These are phyloP conservation scores for Spilosoma lubricipeda DNA, from an alignment of 2,888 invertebrate species.

Conservation along the genomic window DNA sequence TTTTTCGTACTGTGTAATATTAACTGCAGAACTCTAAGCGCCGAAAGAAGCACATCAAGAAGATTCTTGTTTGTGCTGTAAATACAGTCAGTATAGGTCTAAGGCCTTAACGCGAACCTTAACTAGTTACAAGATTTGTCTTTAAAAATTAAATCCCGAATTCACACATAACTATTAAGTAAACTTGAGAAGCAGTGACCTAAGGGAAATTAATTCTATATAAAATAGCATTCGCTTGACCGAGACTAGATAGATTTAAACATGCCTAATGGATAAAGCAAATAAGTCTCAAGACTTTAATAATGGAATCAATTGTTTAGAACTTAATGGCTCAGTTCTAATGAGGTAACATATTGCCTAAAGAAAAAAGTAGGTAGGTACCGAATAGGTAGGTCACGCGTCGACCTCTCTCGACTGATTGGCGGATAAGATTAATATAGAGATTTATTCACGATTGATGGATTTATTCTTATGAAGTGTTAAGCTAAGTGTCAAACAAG, in stretches of 20 bases:
- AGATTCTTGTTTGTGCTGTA: background rate
- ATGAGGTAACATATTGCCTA: slow-evolving; percentile 33
- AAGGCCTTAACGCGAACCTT: background rate
- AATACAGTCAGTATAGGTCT: background rate
- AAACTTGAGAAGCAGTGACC: background rate
- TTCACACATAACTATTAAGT: background rate
- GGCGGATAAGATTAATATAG: slow-evolving; percentile 31
- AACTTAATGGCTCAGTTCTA: slow-evolving; percentile 24
- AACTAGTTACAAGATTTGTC: background rate
- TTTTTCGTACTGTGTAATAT: too few species aligned
- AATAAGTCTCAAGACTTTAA: background rate
- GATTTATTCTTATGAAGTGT: slow-evolving; percentile 52
- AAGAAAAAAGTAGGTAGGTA: slow-evolving; percentile 27
- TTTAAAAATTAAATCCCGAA: background rate
- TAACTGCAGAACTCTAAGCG: background rate
- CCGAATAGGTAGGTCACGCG: slow-evolving; percentile 28
- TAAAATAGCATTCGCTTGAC: background rate
- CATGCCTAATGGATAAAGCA: background rate
- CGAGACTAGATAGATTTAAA: background rate
- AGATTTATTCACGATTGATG: slow-evolving; percentile 46
- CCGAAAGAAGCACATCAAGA: background rate
- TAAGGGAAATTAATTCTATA: background rate
- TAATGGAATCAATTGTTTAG: slow-evolving; percentile 24
- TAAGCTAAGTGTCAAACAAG: slow-evolving; percentile 46
- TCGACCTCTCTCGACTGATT: slow-evolving; percentile 49